Conservation (phyloP, 1,140 invertebrate genomes). For the Choristoneura fumiferana region DNA sequence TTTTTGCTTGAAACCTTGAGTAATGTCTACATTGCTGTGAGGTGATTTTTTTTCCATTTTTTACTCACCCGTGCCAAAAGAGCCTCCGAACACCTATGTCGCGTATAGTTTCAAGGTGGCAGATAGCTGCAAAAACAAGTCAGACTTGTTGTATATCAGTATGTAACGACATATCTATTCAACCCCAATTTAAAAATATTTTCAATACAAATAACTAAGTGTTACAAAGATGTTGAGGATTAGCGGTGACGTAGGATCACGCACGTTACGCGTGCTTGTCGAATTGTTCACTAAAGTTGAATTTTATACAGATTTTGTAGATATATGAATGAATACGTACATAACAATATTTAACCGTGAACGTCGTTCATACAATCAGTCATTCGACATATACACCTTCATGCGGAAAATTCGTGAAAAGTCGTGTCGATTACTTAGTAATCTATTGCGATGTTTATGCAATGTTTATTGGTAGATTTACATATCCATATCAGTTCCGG, state of each 20-base stretch:
- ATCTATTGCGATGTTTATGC: background rate
- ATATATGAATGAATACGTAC: no score
- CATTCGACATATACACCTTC: background rate
- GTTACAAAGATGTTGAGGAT: no score
- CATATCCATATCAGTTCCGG: background rate
- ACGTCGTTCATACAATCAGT: slow-evolving; percentile 1
- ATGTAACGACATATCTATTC: background rate
- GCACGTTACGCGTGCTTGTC: no score
- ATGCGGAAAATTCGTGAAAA: background rate
- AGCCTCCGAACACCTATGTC: no score
- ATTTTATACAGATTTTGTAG: no score
- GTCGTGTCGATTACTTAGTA: background rate
- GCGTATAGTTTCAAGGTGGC: background rate
- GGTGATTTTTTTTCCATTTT: no score
- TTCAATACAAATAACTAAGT: background rate
- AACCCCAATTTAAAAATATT: slow-evolving; percentile 1
- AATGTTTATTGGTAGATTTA: background rate
- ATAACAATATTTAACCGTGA: background rate
- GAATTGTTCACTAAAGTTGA: no score
- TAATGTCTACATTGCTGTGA: no score
- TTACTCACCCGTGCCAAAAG: no score
- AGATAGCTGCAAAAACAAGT: slow-evolving; percentile 7
- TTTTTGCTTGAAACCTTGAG: no score
- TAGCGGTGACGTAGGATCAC: no score
- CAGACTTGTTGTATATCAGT: slow-evolving; percentile 4